Percentiles rank a stretch among this genome's conserved stretches.
phyloP scores from a whole-genome alignment of 2,797 vertebrate genomes.

The Periparus ater region DNA sequence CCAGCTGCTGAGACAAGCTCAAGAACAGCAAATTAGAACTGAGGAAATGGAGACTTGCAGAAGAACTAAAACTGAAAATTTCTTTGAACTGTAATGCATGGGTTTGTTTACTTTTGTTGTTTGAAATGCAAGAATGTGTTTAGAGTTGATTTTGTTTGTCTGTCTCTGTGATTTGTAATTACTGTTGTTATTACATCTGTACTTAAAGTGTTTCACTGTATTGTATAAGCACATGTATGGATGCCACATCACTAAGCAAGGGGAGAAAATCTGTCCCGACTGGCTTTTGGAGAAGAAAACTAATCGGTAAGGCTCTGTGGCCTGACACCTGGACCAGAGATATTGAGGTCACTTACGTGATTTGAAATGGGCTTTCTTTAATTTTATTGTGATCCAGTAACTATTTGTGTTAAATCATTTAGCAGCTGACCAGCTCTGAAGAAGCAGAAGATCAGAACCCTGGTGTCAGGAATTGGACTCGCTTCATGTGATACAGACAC shows the following conservation, averaged over 20 bases:
- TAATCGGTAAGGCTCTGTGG: slow-evolving; percentile 77
- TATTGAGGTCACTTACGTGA: slow-evolving; percentile 69
- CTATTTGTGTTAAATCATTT: slow-evolving; percentile 78
- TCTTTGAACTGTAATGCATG: slow-evolving; percentile 65
- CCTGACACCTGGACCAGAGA: slow-evolving; percentile 68
- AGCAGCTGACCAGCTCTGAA: slow-evolving; percentile 74
- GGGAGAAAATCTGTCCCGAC: slow-evolving; percentile 72
- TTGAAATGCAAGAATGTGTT: slow-evolving; percentile 63
- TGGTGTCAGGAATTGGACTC: slow-evolving; percentile 73
- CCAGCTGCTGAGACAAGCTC: slow-evolving; percentile 60
- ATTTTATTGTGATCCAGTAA: slow-evolving; percentile 74
- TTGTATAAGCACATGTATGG: slow-evolving; percentile 70
- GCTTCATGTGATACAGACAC: slow-evolving; percentile 71
- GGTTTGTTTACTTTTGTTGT: slow-evolving; percentile 65
- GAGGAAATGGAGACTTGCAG: slow-evolving; percentile 63
- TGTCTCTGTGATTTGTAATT: slow-evolving; percentile 67
- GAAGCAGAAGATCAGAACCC: slow-evolving; percentile 74
- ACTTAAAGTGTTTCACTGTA: slow-evolving; percentile 64
- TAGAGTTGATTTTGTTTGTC: slow-evolving; percentile 59
- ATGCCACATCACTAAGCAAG: slow-evolving; percentile 71
- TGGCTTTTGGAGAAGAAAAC: slow-evolving; percentile 74
- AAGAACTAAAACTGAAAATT: slow-evolving; percentile 63
- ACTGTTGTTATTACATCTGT: slow-evolving; percentile 60
- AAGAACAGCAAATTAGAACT: slow-evolving; percentile 57
- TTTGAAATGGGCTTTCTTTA: slow-evolving; percentile 72